phyloP scores from a whole-genome alignment of 2,888 invertebrate species.

The Hipparchia semele region DNA sequence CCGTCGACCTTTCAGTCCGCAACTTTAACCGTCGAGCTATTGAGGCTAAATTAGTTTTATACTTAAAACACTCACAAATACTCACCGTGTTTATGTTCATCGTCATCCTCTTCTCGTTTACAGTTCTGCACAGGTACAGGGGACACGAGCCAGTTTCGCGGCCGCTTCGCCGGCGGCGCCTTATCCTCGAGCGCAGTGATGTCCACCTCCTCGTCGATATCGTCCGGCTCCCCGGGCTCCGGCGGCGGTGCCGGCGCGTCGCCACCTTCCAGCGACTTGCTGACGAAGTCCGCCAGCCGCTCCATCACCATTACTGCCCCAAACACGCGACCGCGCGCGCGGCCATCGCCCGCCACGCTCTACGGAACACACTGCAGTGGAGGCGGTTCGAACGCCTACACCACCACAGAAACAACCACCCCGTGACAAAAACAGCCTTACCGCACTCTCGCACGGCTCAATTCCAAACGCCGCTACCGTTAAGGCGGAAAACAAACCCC shows the following conservation, averaged over 20 bases:
- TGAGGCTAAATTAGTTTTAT: too few species aligned
- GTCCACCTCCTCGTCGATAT: slow-evolving; percentile 73
- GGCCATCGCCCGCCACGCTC: slow-evolving; percentile 69
- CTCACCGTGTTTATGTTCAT: slow-evolving; percentile 74
- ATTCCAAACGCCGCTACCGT: slow-evolving; percentile 39
- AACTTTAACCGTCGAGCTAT: too few species aligned
- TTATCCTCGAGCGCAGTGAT: slow-evolving; percentile 77
- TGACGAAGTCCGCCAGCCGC: slow-evolving; percentile 95
- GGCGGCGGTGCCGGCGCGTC: slow-evolving; percentile 76
- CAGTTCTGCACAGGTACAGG: slow-evolving; percentile 67
- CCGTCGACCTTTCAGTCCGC: too few species aligned
- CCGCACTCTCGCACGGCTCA: slow-evolving; percentile 37
- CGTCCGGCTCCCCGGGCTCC: slow-evolving; percentile 73
- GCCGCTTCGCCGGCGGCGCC: slow-evolving; percentile 66
- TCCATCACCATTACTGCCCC: slow-evolving; percentile 88
- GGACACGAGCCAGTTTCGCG: slow-evolving; percentile 77
- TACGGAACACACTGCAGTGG: slow-evolving; percentile 63
- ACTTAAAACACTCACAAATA: slow-evolving; percentile 12
- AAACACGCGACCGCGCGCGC: slow-evolving; percentile 69
- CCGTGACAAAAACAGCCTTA: slow-evolving; percentile 39
- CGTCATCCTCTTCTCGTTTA: slow-evolving; percentile 74
- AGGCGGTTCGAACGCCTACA: slow-evolving; percentile 67
- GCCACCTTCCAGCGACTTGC: slow-evolving; percentile 90
- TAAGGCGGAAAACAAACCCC: slow-evolving; percentile 64
- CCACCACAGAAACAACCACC: slow-evolving; percentile 40